Percentiles rank a stretch among this genome's conserved stretches.
Conservation (phyloP, 2,797 vertebrate genomes). For the Semaprochilodus insignis region DNA sequence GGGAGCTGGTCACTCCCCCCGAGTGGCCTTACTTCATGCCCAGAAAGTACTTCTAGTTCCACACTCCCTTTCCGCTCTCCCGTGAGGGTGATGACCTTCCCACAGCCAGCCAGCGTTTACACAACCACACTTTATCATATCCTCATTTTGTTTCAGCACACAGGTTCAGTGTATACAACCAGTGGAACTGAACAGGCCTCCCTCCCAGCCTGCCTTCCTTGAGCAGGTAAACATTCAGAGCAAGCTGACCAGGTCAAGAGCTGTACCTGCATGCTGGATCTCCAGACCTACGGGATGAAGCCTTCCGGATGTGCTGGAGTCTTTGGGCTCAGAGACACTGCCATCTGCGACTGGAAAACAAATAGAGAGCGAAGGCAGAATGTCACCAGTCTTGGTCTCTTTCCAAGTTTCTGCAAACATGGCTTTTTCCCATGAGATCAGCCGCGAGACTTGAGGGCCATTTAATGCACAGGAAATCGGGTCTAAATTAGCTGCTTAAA, state of each 20-base stretch:
- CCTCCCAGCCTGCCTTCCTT: constrained; percentile 16
- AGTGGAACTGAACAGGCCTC: not conserved
- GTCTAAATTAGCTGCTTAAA: constrained; percentile 46
- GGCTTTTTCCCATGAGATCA: constrained; percentile 42
- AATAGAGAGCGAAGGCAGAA: constrained; percentile 40
- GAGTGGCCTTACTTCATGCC: constrained; percentile 44
- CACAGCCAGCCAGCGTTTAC: constrained; percentile 36
- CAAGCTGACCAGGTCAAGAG: not conserved
- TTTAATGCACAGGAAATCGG: constrained; percentile 51
- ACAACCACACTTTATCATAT: constrained; percentile 52
- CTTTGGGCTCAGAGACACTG: constrained; percentile 39
- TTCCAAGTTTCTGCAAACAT: constrained; percentile 56
- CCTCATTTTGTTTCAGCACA: constrained; percentile 65
- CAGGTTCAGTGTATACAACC: not conserved
- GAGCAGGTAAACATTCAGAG: constrained; percentile 26
- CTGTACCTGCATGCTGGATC: constrained; percentile 36
- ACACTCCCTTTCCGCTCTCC: constrained; percentile 59
- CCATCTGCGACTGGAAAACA: constrained; percentile 54
- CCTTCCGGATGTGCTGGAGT: constrained; percentile 31
- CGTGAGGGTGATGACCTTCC: constrained; percentile 53
- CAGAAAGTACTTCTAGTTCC: constrained; percentile 27
- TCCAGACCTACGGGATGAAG: constrained; percentile 31
- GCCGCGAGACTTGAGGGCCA: not conserved
- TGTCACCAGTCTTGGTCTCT: constrained; percentile 33
- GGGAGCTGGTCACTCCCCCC: constrained; percentile 33